Evolutionary conservation across 2,113 vertebrate species (phyloP).

Genomic region (Piliocolobus tephrosceles): DNA sequence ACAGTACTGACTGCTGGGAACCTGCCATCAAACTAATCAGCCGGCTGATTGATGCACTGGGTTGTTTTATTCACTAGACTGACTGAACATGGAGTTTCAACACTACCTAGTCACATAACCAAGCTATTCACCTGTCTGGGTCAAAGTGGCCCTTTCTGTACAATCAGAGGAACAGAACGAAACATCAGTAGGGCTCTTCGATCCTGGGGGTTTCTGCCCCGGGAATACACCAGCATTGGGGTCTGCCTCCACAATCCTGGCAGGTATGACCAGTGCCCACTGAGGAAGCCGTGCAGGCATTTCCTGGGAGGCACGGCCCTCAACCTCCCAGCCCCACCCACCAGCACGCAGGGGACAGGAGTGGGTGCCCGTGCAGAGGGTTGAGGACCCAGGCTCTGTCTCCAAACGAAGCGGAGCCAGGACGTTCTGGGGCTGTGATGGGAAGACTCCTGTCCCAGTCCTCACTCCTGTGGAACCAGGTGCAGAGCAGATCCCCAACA

Average conservation of each 20-base stretch:
- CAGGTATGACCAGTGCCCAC: neutral
- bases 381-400: neutral
- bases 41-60: rapidly evolving
- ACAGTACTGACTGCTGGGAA: neutral
- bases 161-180: neutral
- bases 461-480: neutral
- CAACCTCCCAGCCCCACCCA: neutral
- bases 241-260: neutral
- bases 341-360: neutral
- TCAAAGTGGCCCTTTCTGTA: neutral
- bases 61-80: neutral
- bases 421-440: rapidly evolving
- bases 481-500: neutral
- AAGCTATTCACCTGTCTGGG: neutral
- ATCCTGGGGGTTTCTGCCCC: neutral
- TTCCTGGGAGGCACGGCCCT: too few species aligned
- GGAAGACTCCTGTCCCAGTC: neutral
- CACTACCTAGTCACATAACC: too few species aligned
- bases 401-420: neutral
- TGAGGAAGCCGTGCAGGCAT: neutral
- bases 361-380: neutral
- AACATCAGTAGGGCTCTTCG: neutral
- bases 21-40: neutral
- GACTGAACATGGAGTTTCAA: neutral
- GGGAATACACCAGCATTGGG: neutral